A percentile compares a stretch with the other conserved stretches of the same genome.
phyloP scores from a whole-genome alignment of 1,140 invertebrate genomes.

The Chelonus insularis region DNA sequence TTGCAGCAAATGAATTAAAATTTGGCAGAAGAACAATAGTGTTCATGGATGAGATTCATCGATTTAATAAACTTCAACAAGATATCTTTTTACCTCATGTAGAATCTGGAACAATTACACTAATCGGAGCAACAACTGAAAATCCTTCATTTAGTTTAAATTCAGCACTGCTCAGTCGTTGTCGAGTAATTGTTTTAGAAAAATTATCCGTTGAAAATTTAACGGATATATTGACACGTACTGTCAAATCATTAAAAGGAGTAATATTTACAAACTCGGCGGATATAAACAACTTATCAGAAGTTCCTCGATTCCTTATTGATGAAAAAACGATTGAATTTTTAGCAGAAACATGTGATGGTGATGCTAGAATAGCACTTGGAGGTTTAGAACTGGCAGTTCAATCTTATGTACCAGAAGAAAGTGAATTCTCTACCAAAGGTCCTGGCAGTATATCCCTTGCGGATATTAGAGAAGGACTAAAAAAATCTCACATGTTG shows the following conservation, averaged over 20 bases:
- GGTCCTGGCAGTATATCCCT: conserved; percentile 60
- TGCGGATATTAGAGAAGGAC: conserved; percentile 65
- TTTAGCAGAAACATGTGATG: conserved; percentile 77
- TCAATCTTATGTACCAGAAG: conserved; percentile 56
- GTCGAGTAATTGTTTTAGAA: conserved; percentile 74
- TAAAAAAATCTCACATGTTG: conserved; percentile 71
- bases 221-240: conserved; percentile 66
- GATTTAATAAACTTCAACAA: conserved; percentile 81
- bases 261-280: conserved; percentile 36
- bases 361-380: conserved; percentile 79
- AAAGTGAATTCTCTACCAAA: conserved; percentile 34
- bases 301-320: conserved; percentile 55
- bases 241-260: conserved; percentile 57
- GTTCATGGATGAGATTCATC: conserved; percentile 89
- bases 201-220: conserved; percentile 69
- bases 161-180: conserved; percentile 76
- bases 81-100: conserved; percentile 81
- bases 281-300: conserved; percentile 32
- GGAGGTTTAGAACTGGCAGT: conserved; percentile 75
- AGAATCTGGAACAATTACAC: conserved; percentile 77
- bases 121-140: conserved; percentile 86
- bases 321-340: conserved; percentile 68
- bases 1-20: conserved; percentile 74
- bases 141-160: conserved; percentile 87
- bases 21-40: conserved; percentile 75